A percentile compares a stretch with the other conserved stretches of the same genome.
phyloP scores from a whole-genome alignment of 2,113 vertebrate species.

The Perccottus glenii region DNA sequence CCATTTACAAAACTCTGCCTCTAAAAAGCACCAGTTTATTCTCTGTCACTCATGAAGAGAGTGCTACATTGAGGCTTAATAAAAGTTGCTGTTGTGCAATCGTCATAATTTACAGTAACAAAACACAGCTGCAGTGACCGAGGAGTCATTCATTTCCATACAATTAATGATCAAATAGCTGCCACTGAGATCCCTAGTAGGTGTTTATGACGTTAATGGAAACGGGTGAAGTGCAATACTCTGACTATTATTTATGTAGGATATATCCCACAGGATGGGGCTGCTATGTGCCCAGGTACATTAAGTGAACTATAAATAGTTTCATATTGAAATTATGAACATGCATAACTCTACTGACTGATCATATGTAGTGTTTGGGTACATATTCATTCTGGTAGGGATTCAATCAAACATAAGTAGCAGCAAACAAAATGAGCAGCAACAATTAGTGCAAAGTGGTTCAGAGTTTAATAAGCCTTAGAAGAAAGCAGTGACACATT shows the following conservation, averaged over 20 bases:
- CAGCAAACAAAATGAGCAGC: not conserved
- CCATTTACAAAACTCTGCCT: not conserved
- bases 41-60: not conserved
- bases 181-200: slow-evolving; percentile 11
- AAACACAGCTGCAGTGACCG: not conserved
- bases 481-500: not conserved
- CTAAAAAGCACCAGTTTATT: not conserved
- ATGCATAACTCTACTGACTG: not conserved
- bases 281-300: slow-evolving; percentile 1
- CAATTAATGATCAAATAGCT: slow-evolving; percentile 6
- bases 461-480: not conserved
- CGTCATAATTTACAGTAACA: slow-evolving; percentile 2
- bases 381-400: too few species aligned
- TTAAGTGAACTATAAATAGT: slow-evolving; percentile 4
- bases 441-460: not conserved
- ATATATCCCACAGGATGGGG: not conserved
- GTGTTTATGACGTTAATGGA: slow-evolving; percentile 18
- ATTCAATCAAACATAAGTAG: too few species aligned
- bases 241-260: not conserved
- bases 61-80: not conserved
- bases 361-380: too few species aligned
- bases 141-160: slow-evolving; percentile 13
- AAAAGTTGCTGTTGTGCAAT: not conserved
- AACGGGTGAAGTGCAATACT: not conserved
- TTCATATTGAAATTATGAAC: not conserved